Base-by-base conservation (phyloP, 2,797 vertebrate genomes). In the Gorsachius magnificus region DNA sequence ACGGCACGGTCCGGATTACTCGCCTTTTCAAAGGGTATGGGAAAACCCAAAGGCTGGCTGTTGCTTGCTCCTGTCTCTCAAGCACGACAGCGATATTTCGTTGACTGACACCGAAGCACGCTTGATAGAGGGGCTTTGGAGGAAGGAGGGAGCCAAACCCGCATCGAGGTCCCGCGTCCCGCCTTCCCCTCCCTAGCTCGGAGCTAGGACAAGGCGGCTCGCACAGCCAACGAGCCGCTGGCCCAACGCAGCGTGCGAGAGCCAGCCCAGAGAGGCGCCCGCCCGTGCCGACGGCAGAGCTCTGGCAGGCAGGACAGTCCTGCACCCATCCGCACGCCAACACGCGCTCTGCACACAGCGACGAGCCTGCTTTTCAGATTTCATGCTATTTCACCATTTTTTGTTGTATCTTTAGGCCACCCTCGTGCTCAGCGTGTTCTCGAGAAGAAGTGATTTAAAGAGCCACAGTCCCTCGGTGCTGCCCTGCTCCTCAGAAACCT, bases 101-200 rank as follows among this genome's bases (percentile, higher is more conserved):
- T 25, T 28, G 45, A 19, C 0, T 13, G 19, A 29, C 48, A 31
- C 6, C 2, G 17, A 19, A 54, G 43, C 11, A 8, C 6, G 1
- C 17, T 38, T 51, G 15, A 17, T n/a, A 10, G 31, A 35, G 25
- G 46, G 24, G 33, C 21, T 28, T 16, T 16, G 36, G 35, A 45
- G 53, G 43, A 61, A 43, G 38, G 35, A 84, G 2, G 2, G 4
- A 68, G 57, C 31, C 21, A 10, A 50, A 11, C 38, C 41, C 41
- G 6, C 41, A 19, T 1, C 1, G 24, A 63, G 35, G 46, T 36
- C 20, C 33, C 3, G 3, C 26, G 45, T 41, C 43, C 29, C 21
- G 0, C 2, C 56, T 20, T 38, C 17, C n/a, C 19, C 31, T n/a
- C 13, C 13, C 36, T 4, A 9, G 58, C 21, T 16, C 25, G 29